Conservation (phyloP, 2,888 invertebrate species). For the Drosophila affinis region DNA sequence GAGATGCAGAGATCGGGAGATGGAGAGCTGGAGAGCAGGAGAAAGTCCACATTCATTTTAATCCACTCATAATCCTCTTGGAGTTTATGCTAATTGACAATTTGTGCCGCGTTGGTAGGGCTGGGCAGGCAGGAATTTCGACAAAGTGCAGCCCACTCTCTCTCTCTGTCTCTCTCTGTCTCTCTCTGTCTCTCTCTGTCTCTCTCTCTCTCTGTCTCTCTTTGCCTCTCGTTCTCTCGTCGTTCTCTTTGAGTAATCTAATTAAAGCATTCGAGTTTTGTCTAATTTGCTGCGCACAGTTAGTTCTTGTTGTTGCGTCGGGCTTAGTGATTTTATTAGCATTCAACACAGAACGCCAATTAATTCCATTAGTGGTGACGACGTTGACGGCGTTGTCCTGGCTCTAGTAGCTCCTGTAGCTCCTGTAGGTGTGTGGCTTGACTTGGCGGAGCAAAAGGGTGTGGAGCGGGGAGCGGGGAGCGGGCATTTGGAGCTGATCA, state of each 20-base stretch:
- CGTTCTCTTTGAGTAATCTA: constrained; percentile 42
- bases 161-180: not conserved
- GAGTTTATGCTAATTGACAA: constrained; percentile 48
- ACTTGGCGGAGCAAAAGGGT: not conserved
- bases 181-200: not conserved
- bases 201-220: not conserved
- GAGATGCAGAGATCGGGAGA: too few relatives aligned
- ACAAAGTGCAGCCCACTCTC: constrained; percentile 29
- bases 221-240: not conserved
- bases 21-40: not conserved
- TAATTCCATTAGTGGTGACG: constrained; percentile 65
- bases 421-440: not conserved
- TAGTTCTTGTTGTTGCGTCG: constrained; percentile 48
- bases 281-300: constrained; percentile 58
- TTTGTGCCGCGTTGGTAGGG: constrained; percentile 21
- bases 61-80: constrained; percentile 50
- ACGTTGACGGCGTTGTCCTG: constrained; percentile 36
- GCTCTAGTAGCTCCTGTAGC: not conserved
- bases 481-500: constrained; percentile 43
- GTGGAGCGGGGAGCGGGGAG: not conserved
- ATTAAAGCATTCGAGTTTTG: constrained; percentile 63
- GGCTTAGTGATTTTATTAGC: constrained; percentile 64
- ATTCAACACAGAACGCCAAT: constrained; percentile 63
- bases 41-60: constrained; percentile 41
- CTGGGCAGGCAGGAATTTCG: constrained; percentile 16